A percentile compares a stretch with the other conserved stretches of the same genome.
Conservation (phyloP, 2,888 invertebrate species). For the Eustalomyia histrio region DNA sequence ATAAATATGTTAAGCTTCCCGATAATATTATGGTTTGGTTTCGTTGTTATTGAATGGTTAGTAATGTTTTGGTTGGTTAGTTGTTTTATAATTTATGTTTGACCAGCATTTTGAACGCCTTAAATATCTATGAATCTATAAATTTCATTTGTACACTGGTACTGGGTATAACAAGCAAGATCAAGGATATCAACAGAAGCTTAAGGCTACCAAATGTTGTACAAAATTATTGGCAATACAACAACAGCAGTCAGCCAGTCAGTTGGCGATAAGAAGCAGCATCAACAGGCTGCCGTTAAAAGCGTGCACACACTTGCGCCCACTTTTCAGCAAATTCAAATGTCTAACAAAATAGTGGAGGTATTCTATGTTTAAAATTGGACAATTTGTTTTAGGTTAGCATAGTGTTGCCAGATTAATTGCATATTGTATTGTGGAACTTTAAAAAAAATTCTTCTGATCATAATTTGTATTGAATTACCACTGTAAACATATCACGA, state of each 20-base stretch:
- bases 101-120: slow-evolving; percentile 66
- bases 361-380: slow-evolving; percentile 15
- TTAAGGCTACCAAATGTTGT: slow-evolving; percentile 58
- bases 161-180: slow-evolving; percentile 60
- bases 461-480: too few species aligned
- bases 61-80: not conserved
- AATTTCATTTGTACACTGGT: slow-evolving; percentile 64
- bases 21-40: slow-evolving; percentile 19
- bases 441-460: too few species aligned
- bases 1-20: slow-evolving; percentile 62
- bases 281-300: slow-evolving; percentile 36
- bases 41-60: slow-evolving; percentile 37
- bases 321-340: slow-evolving; percentile 60
- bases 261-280: slow-evolving; percentile 44
- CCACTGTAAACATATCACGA: too few species aligned
- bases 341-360: slow-evolving; percentile 25
- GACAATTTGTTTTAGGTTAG: not conserved
- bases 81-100: slow-evolving; percentile 64
- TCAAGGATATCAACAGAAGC: slow-evolving; percentile 62
- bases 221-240: slow-evolving; percentile 24
- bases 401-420: not conserved
- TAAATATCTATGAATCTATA: slow-evolving; percentile 68
- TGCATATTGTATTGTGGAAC: not conserved
- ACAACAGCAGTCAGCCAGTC: slow-evolving; percentile 22
- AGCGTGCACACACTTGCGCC: slow-evolving; percentile 55